A percentile compares a stretch with the other conserved stretches of the same genome.
Evolutionary conservation across 1,140 invertebrate genomes (phyloP).

Genomic region (Drosophila athabasca): DNA sequence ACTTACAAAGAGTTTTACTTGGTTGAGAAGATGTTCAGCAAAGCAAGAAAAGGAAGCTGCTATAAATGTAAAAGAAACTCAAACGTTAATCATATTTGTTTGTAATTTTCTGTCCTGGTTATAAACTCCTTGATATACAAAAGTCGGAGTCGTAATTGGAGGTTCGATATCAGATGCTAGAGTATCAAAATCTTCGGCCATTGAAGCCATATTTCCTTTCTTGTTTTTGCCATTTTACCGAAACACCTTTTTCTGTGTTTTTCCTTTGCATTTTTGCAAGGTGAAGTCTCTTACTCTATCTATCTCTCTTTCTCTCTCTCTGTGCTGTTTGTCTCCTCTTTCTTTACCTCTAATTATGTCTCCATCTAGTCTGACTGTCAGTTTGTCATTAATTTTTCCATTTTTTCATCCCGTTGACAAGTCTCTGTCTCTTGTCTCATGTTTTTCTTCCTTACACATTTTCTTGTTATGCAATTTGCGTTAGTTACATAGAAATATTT

Average conservation of each 20-base stretch:
- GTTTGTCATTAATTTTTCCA: conserved; percentile 62
- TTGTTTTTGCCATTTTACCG: conserved; percentile 39
- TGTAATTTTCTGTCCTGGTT: no score
- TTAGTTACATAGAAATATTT: conserved; percentile 17
- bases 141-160: no score
- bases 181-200: no score
- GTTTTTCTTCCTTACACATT: conserved; percentile 31
- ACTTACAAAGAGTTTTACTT: no score
- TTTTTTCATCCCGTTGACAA: conserved; percentile 57
- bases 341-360: conserved; percentile 22
- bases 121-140: no score
- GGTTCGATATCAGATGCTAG: no score
- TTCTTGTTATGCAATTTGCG: conserved; percentile 56
- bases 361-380: conserved; percentile 35
- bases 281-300: conserved; percentile 52
- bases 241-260: conserved; percentile 33
- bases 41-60: no score
- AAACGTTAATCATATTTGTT: no score
- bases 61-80: no score
- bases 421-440: conserved; percentile 26
- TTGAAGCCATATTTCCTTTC: neutral
- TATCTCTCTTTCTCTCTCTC: conserved; percentile 20
- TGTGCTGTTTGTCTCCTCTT: conserved; percentile 1
- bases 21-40: no score
- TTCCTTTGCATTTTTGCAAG: conserved; percentile 60